Conservation (phyloP, 2,113 vertebrate genomes). For the Chaetodon trifascialis region DNA sequence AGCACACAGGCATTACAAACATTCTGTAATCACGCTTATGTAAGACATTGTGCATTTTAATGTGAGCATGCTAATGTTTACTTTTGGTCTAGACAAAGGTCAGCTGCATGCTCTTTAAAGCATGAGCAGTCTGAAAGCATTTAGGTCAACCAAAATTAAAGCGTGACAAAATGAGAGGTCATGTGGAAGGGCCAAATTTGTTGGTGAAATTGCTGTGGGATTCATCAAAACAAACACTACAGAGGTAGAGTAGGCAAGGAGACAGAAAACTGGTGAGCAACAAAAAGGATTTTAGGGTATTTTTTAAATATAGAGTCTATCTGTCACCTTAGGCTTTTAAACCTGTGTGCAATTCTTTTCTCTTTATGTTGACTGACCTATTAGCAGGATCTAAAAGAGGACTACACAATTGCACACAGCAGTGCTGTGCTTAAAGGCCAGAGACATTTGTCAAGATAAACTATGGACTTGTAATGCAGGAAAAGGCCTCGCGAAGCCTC, state of each 20-base stretch:
- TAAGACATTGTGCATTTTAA: conserved; percentile 54
- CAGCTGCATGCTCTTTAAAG: conserved; percentile 55
- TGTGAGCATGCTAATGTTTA: conserved; percentile 34
- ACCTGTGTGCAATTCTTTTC: not conserved
- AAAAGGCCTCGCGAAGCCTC: conserved; percentile 59
- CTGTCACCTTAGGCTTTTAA: not conserved
- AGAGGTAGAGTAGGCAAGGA: not conserved
- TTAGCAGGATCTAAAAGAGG: conserved; percentile 20
- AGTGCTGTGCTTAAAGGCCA: conserved; percentile 61
- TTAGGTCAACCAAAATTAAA: conserved; percentile 41
- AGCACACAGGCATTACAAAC: not conserved
- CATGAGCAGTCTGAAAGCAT: conserved; percentile 56
- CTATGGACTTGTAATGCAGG: conserved; percentile 40
- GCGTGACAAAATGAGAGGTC: conserved; percentile 42
- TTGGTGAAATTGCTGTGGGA: not conserved
- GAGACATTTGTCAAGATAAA: conserved; percentile 62
- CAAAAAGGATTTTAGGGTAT: not conserved
- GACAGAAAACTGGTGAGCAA: not conserved
- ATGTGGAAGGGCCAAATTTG: conserved; percentile 16
- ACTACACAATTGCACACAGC: conserved; percentile 20
- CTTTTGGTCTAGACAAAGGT: conserved; percentile 66
- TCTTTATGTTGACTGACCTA: conserved; percentile 1
- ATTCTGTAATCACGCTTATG: conserved; percentile 37
- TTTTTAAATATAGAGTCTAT: not conserved
- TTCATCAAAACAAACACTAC: not conserved